These are phyloP conservation scores for Dioctria rufipes DNA, from an alignment of 2,888 invertebrate genomes.

Conservation along the genomic window DNA sequence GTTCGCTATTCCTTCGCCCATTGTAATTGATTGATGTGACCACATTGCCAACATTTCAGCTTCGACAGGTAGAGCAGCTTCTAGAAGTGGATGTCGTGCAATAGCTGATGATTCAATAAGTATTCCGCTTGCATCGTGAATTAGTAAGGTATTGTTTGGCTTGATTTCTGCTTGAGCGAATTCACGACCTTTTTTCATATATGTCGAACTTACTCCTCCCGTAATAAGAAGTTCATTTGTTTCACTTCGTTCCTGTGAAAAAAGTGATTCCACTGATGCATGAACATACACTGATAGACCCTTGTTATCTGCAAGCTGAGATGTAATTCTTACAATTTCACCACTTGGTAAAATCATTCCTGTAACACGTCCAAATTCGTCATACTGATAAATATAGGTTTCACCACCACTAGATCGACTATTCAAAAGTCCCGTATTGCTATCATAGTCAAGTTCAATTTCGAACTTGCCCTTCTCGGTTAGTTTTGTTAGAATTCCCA, in stretches of 20 bases:
- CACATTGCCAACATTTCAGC: slow-evolving; percentile 93
- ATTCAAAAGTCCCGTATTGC: slow-evolving; percentile 87
- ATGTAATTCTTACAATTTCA: slow-evolving; percentile 85
- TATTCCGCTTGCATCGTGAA: slow-evolving; percentile 83
- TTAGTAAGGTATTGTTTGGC: slow-evolving; percentile 84
- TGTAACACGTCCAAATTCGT: slow-evolving; percentile 88
- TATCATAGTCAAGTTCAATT: slow-evolving; percentile 92
- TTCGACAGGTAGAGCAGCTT: slow-evolving; percentile 88
- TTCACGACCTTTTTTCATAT: slow-evolving; percentile 80
- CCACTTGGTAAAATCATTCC: slow-evolving; percentile 93
- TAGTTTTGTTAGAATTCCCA: slow-evolving; percentile 90
- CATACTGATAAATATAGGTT: slow-evolving; percentile 92
- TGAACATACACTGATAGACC: slow-evolving; percentile 83
- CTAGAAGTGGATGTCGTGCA: slow-evolving; percentile 85
- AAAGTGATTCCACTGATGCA: slow-evolving; percentile 74
- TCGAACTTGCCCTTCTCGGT: slow-evolving; percentile 91
- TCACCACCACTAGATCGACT: slow-evolving; percentile 89
- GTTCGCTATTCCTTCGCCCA: slow-evolving; percentile 83
- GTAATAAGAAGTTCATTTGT: slow-evolving; percentile 76
- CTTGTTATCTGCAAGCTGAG: slow-evolving; percentile 83
- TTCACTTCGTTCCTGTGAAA: slow-evolving; percentile 74
- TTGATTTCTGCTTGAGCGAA: slow-evolving; percentile 83
- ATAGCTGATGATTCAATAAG: slow-evolving; percentile 83
- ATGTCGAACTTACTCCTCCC: slow-evolving; percentile 79
- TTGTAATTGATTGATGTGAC: slow-evolving; percentile 85